Evolutionary conservation across 2,113 vertebrate genomes (phyloP).

Genomic region (Holacanthus passer): DNA sequence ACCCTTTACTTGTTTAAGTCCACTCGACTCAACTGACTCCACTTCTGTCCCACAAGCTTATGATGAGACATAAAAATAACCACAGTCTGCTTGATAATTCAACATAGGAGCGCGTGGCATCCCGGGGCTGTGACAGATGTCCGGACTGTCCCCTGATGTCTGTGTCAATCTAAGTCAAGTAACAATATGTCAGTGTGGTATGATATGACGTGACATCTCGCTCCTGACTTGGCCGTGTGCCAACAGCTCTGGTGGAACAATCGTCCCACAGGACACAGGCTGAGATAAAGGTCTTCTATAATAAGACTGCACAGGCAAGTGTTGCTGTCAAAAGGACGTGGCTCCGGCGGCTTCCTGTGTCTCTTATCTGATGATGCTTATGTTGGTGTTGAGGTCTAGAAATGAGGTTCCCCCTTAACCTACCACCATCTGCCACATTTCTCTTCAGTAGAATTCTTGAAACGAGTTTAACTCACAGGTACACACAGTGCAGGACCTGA

Average conservation of each 20-base stretch:
- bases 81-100: background rate
- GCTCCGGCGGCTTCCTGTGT: slow-evolving; percentile 7
- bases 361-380: background rate
- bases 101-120: slow-evolving; percentile 7
- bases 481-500: background rate
- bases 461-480: background rate
- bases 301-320: slow-evolving; percentile 29
- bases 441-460: background rate
- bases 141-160: slow-evolving; percentile 8
- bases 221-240: slow-evolving; percentile 21
- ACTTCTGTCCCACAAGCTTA: background rate
- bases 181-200: slow-evolving; percentile 1
- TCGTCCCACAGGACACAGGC: slow-evolving; percentile 20
- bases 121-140: slow-evolving; percentile 23
- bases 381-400: background rate
- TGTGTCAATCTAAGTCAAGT: slow-evolving; percentile 11
- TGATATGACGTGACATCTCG: slow-evolving; percentile 9
- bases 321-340: background rate
- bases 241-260: slow-evolving; percentile 40
- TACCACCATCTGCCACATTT: background rate
- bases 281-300: slow-evolving; percentile 56
- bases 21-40: background rate
- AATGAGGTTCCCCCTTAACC: no score
- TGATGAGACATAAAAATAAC: slow-evolving; percentile 34
- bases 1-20: background rate